Conservation (phyloP, 2,113 vertebrate species). For the Sus scrofa region DNA sequence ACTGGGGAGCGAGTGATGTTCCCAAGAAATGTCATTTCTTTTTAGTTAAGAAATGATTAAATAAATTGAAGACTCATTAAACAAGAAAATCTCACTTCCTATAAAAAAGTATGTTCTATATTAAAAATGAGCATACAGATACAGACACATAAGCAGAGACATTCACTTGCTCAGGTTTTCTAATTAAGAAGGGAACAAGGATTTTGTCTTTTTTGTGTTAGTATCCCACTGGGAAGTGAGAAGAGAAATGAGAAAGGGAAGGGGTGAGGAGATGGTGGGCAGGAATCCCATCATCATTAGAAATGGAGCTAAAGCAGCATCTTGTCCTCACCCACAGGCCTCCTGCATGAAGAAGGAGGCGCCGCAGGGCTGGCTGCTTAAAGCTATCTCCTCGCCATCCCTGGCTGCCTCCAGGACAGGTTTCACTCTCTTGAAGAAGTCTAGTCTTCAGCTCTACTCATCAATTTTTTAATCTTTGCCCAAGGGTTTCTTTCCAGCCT, state of each 20-base stretch:
- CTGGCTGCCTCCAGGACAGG: neutral
- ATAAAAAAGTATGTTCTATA: neutral
- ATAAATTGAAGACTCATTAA: neutral
- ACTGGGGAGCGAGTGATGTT: neutral
- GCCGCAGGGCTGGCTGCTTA: neutral
- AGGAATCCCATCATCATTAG: neutral
- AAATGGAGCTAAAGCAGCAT: neutral
- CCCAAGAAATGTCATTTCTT: neutral
- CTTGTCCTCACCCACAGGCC: neutral
- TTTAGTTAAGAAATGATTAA: neutral
- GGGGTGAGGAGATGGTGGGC: neutral
- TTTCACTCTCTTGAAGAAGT: neutral
- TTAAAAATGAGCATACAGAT: neutral
- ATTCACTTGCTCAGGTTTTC: neutral
- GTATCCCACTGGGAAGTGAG: neutral
- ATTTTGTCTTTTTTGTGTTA: neutral
- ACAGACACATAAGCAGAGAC: neutral
- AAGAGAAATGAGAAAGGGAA: neutral
- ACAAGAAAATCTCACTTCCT: conserved; percentile 13
- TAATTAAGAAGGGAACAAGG: neutral
- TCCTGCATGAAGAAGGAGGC: neutral
- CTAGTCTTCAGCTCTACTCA: neutral
- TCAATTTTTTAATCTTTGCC: neutral
- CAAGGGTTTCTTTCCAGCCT: neutral
- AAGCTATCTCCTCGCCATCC: neutral